Conservation (phyloP, 2,113 vertebrate genomes). For the Festucalex cinctus region DNA sequence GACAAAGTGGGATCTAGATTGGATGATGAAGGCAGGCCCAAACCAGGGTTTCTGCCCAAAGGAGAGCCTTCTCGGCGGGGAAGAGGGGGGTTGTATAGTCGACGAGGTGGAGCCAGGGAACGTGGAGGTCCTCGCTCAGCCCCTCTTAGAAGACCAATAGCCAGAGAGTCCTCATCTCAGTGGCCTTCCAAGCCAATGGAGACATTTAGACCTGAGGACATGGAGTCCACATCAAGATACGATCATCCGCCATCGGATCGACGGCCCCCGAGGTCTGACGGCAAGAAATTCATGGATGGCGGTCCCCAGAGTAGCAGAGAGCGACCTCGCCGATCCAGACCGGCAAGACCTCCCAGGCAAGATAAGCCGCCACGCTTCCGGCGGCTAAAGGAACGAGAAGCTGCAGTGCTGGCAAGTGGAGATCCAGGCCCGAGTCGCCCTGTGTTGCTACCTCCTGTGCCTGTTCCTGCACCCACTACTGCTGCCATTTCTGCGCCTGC, state of each 20-base stretch:
- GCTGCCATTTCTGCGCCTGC: slow-evolving; percentile 26
- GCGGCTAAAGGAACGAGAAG: slow-evolving; percentile 88
- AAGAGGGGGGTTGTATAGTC: slow-evolving; percentile 85
- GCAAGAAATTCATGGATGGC: slow-evolving; percentile 81
- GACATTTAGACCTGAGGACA: slow-evolving; percentile 75
- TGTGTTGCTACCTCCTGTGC: slow-evolving; percentile 44
- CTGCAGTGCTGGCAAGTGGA: slow-evolving; percentile 70
- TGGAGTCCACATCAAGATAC: slow-evolving; percentile 56
- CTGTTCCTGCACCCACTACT: slow-evolving; percentile 43
- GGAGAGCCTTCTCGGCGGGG: slow-evolving; percentile 90
- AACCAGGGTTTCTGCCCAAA: slow-evolving; percentile 92
- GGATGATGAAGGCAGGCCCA: slow-evolving; percentile 83
- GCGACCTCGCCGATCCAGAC: slow-evolving; percentile 86
- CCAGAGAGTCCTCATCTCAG: slow-evolving; percentile 81
- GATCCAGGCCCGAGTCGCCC: slow-evolving; percentile 34
- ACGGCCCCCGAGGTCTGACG: slow-evolving; percentile 81
- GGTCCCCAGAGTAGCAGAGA: slow-evolving; percentile 82
- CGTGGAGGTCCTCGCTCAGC: slow-evolving; percentile 80
- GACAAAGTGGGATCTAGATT: slow-evolving; percentile 59
- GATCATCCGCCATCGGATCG: slow-evolving; percentile 74
- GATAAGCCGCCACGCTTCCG: slow-evolving; percentile 96
- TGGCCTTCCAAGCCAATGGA: slow-evolving; percentile 91
- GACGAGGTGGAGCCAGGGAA: slow-evolving; percentile 82
- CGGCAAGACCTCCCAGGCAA: slow-evolving; percentile 90
- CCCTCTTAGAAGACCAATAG: slow-evolving; percentile 78